phyloP scores from a whole-genome alignment of 2,113 vertebrate species.

The Chaetodon trifascialis region DNA sequence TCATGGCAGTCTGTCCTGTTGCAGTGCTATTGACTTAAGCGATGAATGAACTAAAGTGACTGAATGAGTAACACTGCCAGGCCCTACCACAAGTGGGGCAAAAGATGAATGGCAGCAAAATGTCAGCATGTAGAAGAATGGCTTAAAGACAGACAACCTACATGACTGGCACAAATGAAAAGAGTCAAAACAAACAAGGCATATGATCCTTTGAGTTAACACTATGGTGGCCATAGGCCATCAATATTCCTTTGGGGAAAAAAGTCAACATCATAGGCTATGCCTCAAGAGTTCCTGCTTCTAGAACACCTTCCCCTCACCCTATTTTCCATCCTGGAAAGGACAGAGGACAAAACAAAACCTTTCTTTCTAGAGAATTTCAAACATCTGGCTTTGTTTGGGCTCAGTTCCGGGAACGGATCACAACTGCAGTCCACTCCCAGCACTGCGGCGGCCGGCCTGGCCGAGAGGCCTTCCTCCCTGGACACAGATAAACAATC shows the following conservation, averaged over 20 bases:
- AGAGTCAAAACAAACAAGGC: neutral
- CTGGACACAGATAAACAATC: conserved; percentile 66
- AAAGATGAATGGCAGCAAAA: neutral
- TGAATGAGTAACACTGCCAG: neutral
- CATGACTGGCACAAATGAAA: neutral
- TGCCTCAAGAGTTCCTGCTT: neutral
- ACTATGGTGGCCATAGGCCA: neutral
- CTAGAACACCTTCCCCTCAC: conserved; percentile 27
- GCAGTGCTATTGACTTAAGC: neutral
- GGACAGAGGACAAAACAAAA: conserved; percentile 40
- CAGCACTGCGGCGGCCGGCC: neutral
- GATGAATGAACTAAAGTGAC: neutral
- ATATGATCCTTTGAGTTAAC: conserved; percentile 11
- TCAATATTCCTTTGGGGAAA: neutral
- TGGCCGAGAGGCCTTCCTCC: conserved; percentile 45
- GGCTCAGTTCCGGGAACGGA: conserved; percentile 72
- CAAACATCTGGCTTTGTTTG: conserved; percentile 79
- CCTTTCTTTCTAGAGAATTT: conserved; percentile 66
- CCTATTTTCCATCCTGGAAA: conserved; percentile 27
- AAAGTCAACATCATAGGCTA: neutral
- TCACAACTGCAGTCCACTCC: conserved; percentile 54
- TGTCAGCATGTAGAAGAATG: neutral
- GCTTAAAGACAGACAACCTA: neutral
- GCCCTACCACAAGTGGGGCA: neutral
- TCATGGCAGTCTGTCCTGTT: neutral